A percentile compares a stretch with the other conserved stretches of the same genome.
phyloP scores from a whole-genome alignment of 2,888 invertebrate species.

The Lydus trimaculatus region DNA sequence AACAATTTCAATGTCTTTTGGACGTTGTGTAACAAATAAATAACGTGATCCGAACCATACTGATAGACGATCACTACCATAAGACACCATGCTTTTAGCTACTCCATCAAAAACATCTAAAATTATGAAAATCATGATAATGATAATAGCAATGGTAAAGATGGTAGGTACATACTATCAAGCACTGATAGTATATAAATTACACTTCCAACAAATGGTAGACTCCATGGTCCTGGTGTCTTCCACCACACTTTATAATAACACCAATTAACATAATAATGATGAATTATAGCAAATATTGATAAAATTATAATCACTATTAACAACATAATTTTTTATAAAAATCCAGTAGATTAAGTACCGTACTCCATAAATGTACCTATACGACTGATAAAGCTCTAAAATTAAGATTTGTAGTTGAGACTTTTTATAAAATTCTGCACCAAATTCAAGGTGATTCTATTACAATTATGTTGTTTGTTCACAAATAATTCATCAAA shows the following conservation, averaged over 20 bases:
- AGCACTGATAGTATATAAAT: neutral
- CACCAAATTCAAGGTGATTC: too few relatives aligned
- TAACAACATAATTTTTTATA: too few relatives aligned
- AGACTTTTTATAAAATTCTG: too few relatives aligned
- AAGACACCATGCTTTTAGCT: neutral
- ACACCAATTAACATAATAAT: neutral
- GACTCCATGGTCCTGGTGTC: neutral
- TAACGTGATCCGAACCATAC: neutral
- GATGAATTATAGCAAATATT: neutral
- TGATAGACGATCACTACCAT: neutral
- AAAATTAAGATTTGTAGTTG: too few relatives aligned
- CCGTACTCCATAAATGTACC: too few relatives aligned
- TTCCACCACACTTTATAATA: neutral
- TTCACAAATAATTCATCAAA: too few relatives aligned
- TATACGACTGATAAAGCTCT: too few relatives aligned
- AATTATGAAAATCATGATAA: neutral
- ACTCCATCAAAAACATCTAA: neutral
- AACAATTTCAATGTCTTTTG: neutral
- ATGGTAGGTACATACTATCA: neutral
- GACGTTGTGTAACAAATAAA: neutral
- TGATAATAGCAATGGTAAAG: neutral
- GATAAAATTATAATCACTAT: too few relatives aligned
- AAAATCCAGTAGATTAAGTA: too few relatives aligned
- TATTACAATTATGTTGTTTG: too few relatives aligned
- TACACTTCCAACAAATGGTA: neutral